A percentile compares a stretch with the other conserved stretches of the same genome.
phyloP scores from a whole-genome alignment of 2,888 invertebrate species.

The Nomada fabriciana region DNA sequence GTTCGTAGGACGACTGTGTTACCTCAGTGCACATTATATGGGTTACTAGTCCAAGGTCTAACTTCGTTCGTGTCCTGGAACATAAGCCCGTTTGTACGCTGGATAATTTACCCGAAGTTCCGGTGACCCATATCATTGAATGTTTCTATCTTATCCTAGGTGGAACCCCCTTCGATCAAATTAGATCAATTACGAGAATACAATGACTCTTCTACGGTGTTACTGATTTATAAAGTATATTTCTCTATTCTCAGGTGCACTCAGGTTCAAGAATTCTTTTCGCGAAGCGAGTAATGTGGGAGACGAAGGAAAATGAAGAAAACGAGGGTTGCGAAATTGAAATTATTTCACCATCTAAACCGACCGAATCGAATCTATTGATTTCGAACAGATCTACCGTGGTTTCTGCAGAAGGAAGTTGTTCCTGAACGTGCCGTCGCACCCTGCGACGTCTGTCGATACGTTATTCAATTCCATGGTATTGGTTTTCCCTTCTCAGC shows the following conservation, averaged over 20 bases:
- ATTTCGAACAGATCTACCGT: constrained; percentile 54
- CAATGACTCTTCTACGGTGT: background rate
- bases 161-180: background rate
- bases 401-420: constrained; percentile 67
- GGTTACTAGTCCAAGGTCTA: constrained; percentile 73
- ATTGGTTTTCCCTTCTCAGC: constrained; percentile 67
- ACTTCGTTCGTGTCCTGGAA: constrained; percentile 63
- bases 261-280: background rate
- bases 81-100: constrained; percentile 58
- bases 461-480: constrained; percentile 72
- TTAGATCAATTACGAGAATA: background rate
- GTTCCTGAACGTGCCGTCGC: constrained; percentile 69
- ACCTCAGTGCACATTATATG: constrained; percentile 64
- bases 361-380: constrained; percentile 56
- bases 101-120: constrained; percentile 63
- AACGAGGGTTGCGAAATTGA: constrained; percentile 31
- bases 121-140: constrained; percentile 68
- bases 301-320: too few species aligned
- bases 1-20: constrained; percentile 65
- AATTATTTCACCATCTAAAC: constrained; percentile 36
- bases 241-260: too few species aligned
- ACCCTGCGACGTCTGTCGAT: constrained; percentile 71
- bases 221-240: too few species aligned
- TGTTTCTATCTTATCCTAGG: constrained; percentile 4
- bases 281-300: too few species aligned